Evolutionary conservation across 2,888 invertebrate genomes (phyloP), one percentile per base, ranked within the genome.

Genomic region (Pterostichus niger): DNA sequence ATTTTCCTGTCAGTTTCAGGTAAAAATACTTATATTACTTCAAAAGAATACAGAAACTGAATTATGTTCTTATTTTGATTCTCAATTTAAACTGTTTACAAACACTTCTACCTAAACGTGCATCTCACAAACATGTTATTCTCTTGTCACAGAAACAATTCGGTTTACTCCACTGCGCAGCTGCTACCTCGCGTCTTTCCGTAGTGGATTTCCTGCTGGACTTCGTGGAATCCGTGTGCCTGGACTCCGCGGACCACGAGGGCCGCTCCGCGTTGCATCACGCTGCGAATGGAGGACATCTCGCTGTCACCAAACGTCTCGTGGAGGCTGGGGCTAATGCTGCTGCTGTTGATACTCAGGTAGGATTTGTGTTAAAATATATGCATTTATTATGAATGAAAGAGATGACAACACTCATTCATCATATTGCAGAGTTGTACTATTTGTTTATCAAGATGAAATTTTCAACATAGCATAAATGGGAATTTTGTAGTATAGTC

Each of bases 211-310:
- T 93, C 83, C 91, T 96, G 78, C 91, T 94, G 77, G 94, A 94
- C 83, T 92, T 91, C 33, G 90, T 94, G 49, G 94, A 94, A 85
- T 91, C 91, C 83, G 89, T 92, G 15, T 90, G 91, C 83, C 89
- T 93, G 54, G 92, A 93, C 85, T 92, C 92, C 7, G 90, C 91
- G 17, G 96, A 96, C 88, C 91, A 91, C 84, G 94, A 94, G 33
- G 95, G 94, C 0, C 94, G 94, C 87, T 94, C 95, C 2, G 94
- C 96, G 0, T 91, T 97, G 9, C 95, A 96, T 86, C 92, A 95
- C 84, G 96, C 96, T 0, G 94, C 96, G 0, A 92, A 94, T 68
- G 93, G 94, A 40, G 96, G 96, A 0, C 94, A 96, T 88, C 90
- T 93, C 0, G 89, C 92, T 24, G 92, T 95, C 15, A 93, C 94